phyloP scores from a whole-genome alignment of 2,113 vertebrate species.

The Dolichotis patagonum region DNA sequence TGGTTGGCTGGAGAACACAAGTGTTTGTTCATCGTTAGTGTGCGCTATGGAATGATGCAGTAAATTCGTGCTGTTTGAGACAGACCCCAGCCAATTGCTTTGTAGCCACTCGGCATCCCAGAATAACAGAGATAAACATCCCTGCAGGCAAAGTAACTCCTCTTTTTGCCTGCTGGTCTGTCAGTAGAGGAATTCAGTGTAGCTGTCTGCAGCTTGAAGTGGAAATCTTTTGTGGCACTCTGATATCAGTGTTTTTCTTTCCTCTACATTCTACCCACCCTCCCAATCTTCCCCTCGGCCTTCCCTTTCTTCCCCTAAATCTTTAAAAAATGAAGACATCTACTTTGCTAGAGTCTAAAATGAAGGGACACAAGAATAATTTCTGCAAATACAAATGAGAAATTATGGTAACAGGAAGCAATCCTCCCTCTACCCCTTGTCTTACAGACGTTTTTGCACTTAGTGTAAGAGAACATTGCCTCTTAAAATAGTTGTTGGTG shows the following conservation, averaged over 20 bases:
- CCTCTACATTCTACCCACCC: background rate
- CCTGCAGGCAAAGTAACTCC: background rate
- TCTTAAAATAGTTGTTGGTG: no score
- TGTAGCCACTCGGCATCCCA: background rate
- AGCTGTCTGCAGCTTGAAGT: background rate
- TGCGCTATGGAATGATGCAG: background rate
- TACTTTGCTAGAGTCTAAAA: background rate
- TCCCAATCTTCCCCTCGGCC: accelerated
- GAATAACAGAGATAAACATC: background rate
- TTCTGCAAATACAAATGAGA: background rate
- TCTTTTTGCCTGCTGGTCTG: background rate
- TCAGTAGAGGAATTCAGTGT: background rate
- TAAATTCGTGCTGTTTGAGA: background rate
- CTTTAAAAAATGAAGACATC: background rate
- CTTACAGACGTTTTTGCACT: background rate
- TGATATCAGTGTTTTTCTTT: background rate
- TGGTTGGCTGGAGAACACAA: background rate
- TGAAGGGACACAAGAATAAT: background rate
- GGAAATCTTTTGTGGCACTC: background rate
- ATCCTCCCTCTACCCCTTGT: background rate
- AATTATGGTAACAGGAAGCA: background rate
- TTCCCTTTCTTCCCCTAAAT: no score
- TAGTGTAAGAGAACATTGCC: no score
- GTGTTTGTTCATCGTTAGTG: background rate
- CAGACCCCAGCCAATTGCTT: background rate